Percentiles rank a stretch among this genome's conserved stretches.
These are phyloP conservation scores for Pangasius larnaudii DNA, from an alignment of 2,797 vertebrate genomes.

Conservation along the genomic window DNA sequence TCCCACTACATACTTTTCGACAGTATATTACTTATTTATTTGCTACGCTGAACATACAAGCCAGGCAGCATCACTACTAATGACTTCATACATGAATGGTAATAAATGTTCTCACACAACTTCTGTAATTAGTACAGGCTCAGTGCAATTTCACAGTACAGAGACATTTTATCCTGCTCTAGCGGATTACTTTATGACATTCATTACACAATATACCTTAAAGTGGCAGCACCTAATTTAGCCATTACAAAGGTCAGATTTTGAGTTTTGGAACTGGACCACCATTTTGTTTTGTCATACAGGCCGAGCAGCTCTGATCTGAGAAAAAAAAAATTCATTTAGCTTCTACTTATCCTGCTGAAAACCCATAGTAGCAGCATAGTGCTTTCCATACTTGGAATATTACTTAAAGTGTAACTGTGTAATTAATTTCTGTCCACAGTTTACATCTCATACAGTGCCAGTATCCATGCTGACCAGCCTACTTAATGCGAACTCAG, in stretches of 20 bases:
- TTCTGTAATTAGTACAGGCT: neutral
- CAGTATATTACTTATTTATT: neutral
- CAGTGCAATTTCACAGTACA: constrained; percentile 1
- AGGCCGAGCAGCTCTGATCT: constrained; percentile 35
- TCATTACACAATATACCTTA: neutral
- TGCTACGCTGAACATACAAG: neutral
- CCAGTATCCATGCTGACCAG: neutral
- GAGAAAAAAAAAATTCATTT: constrained; percentile 70
- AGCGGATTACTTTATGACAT: neutral
- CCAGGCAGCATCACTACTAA: neutral
- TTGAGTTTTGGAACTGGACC: neutral
- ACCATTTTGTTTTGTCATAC: neutral
- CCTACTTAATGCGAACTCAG: neutral
- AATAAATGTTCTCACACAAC: constrained; percentile 1
- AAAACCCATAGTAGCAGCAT: neutral
- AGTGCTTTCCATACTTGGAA: neutral
- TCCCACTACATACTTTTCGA: neutral
- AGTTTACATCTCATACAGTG: constrained; percentile 19
- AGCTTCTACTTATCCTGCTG: constrained; percentile 68
- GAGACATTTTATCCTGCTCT: neutral
- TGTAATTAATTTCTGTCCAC: constrained; percentile 36
- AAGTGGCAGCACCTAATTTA: neutral
- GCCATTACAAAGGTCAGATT: neutral
- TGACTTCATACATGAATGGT: neutral
- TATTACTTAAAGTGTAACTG: constrained; percentile 21